phyloP scores from a whole-genome alignment of 2,888 invertebrate species.

The Melikaiella ostensackeni region DNA sequence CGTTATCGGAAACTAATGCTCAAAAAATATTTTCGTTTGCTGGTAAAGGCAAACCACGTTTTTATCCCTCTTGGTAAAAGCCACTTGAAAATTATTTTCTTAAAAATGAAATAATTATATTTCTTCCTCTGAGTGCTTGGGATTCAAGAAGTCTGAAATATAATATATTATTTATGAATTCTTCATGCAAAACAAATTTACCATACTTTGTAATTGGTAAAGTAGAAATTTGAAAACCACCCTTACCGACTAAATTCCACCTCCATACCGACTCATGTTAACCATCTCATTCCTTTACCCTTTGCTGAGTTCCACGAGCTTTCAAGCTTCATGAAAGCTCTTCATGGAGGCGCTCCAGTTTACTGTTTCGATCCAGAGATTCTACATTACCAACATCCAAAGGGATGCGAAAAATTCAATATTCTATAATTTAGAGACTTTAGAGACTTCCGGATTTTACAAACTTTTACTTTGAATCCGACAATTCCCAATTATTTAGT shows the following conservation, averaged over 20 bases:
- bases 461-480: background rate
- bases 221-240: background rate
- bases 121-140: too few species aligned
- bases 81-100: too few species aligned
- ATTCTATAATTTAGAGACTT: background rate
- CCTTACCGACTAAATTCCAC: background rate
- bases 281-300: background rate
- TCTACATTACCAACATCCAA: background rate
- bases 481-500: background rate
- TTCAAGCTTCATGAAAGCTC: background rate
- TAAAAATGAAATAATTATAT: too few species aligned
- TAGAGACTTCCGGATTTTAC: background rate
- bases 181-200: too few species aligned
- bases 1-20: too few species aligned
- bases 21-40: too few species aligned
- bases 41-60: too few species aligned
- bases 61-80: too few species aligned
- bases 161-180: too few species aligned
- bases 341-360: background rate
- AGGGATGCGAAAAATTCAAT: background rate
- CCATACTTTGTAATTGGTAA: background rate
- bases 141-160: too few species aligned
- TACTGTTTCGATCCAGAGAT: background rate
- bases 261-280: background rate
- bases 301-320: background rate